These are phyloP conservation scores for Discoglossus pictus DNA, from an alignment of 2,797 vertebrate genomes.

Conservation along the genomic window DNA sequence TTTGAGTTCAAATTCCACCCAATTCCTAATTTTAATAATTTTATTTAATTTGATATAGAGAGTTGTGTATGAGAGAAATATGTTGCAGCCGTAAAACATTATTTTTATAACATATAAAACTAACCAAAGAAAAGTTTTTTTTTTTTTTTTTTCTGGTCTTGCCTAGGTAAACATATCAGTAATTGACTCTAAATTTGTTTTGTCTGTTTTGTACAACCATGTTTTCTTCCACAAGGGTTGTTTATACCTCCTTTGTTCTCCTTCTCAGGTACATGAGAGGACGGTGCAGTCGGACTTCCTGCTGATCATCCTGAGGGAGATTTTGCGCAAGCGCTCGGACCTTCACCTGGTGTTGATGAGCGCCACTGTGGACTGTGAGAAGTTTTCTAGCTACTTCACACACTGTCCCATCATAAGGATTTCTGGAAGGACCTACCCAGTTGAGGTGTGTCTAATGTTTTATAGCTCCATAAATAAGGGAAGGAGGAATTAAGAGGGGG, in stretches of 20 bases:
- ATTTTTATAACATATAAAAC: too few relatives aligned
- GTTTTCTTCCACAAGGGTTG: too few relatives aligned
- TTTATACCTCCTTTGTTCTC: too few relatives aligned
- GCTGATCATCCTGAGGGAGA: slow-evolving; percentile 87
- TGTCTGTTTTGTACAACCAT: too few relatives aligned
- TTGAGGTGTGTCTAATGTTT: slow-evolving; percentile 76
- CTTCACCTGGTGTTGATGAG: slow-evolving; percentile 94
- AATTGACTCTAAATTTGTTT: background rate
- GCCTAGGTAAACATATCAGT: background rate
- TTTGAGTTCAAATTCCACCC: too few relatives aligned
- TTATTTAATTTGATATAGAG: too few relatives aligned
- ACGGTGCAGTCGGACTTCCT: slow-evolving; percentile 97
- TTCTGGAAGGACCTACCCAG: slow-evolving; percentile 90
- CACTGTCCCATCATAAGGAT: slow-evolving; percentile 91
- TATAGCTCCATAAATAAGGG: slow-evolving; percentile 22
- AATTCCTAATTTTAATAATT: too few relatives aligned
- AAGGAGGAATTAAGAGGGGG: too few relatives aligned
- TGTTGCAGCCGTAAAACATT: too few relatives aligned
- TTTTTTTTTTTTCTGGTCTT: too few relatives aligned
- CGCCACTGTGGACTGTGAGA: slow-evolving; percentile 92
- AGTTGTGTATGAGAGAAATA: too few relatives aligned
- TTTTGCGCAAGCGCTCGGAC: slow-evolving; percentile 87
- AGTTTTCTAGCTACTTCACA: slow-evolving; percentile 93
- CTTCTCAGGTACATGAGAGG: slow-evolving; percentile 93
- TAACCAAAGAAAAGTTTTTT: too few relatives aligned